Percentiles rank a stretch among this genome's conserved stretches.
Conservation (phyloP, 2,113 vertebrate genomes). For the Indicator indicator region DNA sequence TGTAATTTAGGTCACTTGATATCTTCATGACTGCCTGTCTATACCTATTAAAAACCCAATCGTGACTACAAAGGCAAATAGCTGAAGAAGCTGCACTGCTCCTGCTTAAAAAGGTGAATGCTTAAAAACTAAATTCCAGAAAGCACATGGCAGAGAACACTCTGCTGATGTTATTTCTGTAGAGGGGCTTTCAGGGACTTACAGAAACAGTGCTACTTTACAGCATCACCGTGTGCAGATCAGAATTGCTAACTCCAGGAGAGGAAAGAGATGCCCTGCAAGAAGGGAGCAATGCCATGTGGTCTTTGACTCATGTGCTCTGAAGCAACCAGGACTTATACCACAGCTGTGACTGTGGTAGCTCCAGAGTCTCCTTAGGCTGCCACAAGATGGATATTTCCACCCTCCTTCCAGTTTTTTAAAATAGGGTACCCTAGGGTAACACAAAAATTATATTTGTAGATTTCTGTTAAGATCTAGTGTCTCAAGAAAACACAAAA, state of each 20-base stretch:
- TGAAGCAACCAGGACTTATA: background rate
- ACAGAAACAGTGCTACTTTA: background rate
- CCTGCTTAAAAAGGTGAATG: background rate
- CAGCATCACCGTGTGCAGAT: background rate
- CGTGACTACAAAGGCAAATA: slow-evolving; percentile 15
- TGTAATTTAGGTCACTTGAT: slow-evolving; percentile 55
- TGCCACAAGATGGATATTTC: background rate
- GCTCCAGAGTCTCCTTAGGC: background rate
- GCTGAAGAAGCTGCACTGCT: background rate
- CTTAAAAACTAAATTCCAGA: background rate
- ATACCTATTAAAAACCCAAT: slow-evolving; percentile 17
- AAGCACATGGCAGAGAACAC: background rate
- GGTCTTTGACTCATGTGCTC: background rate
- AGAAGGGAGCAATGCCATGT: background rate
- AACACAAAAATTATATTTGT: background rate
- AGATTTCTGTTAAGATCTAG: background rate
- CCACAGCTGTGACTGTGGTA: rapidly evolving
- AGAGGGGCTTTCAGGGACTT: background rate
- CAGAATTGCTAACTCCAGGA: background rate
- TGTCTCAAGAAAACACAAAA: background rate
- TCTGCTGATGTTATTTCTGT: background rate
- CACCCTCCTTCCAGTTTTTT: background rate
- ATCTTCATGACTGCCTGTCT: slow-evolving; percentile 16
- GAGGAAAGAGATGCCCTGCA: background rate
- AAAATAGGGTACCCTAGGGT: background rate